Conservation (phyloP, 1,140 invertebrate genomes). For the Eufriesea mexicana region DNA sequence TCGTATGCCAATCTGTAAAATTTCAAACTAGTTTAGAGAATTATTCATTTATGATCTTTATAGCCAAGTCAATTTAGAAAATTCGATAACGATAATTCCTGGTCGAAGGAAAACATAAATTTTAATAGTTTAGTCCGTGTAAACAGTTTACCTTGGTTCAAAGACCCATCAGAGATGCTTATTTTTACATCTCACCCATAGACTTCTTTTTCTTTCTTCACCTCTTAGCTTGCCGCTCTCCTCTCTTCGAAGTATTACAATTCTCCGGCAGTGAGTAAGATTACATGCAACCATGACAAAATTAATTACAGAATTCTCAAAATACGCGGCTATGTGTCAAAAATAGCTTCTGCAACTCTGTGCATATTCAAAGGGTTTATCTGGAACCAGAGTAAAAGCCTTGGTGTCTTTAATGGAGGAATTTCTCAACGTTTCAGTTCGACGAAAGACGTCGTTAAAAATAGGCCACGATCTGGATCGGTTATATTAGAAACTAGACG, state of each 20-base stretch:
- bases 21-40: too few relatives aligned
- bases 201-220: background rate
- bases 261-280: background rate
- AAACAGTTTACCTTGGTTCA: constrained; percentile 16
- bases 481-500: background rate
- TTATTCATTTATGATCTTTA: background rate
- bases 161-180: constrained; percentile 6
- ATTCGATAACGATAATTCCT: too few relatives aligned
- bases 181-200: constrained; percentile 11
- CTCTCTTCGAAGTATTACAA: background rate
- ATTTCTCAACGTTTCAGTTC: background rate
- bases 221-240: background rate
- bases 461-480: background rate
- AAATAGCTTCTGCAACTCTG: background rate
- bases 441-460: background rate
- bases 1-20: too few relatives aligned
- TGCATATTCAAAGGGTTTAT: background rate
- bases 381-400: background rate
- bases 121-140: too few relatives aligned
- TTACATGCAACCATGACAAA: background rate
- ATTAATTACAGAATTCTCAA: constrained; percentile 2
- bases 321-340: background rate
- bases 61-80: too few relatives aligned
- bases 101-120: too few relatives aligned
- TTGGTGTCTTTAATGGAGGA: too few relatives aligned